A percentile compares a stretch with the other conserved stretches of the same genome.
These are phyloP conservation scores for Buphagus erythrorhynchus DNA, from an alignment of 2,797 vertebrate species.

Conservation along the genomic window DNA sequence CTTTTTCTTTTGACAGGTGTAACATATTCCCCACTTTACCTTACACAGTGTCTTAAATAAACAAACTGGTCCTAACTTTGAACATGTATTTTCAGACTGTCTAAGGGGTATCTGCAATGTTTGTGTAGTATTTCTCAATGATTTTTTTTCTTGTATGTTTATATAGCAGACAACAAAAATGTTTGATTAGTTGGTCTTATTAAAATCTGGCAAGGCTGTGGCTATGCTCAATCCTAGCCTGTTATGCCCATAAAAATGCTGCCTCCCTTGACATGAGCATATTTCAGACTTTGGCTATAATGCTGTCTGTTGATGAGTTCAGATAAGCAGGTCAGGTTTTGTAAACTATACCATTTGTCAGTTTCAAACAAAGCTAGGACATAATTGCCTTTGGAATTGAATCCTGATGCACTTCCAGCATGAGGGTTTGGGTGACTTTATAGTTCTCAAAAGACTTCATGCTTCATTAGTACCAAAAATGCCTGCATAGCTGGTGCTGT, in stretches of 20 bases:
- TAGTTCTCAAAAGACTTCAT: not conserved
- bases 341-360: not conserved
- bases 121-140: not conserved
- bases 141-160: not conserved
- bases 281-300: conserved; percentile 8
- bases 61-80: not conserved
- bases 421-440: not conserved
- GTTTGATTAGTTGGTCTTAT: not conserved
- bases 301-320: conserved; percentile 16
- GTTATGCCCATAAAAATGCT: not conserved
- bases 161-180: not conserved
- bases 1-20: not conserved
- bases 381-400: conserved; percentile 9
- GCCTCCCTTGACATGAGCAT: not conserved
- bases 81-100: not conserved
- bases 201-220: not conserved
- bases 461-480: not conserved
- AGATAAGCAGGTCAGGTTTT: conserved; percentile 8
- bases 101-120: not conserved
- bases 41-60: not conserved
- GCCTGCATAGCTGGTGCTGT: not conserved
- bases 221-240: not conserved
- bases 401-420: not conserved
- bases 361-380: not conserved
- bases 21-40: not conserved